Conservation (phyloP, 2,888 invertebrate genomes). For the Lomographa bimaculata region DNA sequence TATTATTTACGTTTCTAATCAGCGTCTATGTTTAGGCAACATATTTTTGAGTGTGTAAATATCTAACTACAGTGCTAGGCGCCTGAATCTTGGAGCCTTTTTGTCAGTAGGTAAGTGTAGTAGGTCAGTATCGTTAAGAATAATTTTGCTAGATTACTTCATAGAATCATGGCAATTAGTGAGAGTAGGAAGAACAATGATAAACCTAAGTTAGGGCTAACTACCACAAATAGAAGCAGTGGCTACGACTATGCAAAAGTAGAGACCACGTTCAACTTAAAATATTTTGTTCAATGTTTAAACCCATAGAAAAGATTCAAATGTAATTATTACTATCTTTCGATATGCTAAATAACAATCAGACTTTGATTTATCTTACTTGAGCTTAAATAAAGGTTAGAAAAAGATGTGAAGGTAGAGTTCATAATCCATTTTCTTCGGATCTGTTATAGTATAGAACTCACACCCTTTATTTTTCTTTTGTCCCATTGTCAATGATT, state of each 20-base stretch:
- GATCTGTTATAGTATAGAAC: too few relatives aligned
- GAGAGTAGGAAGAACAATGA: constrained; percentile 32
- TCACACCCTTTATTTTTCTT: too few relatives aligned
- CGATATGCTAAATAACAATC: too few relatives aligned
- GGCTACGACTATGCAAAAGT: constrained; percentile 9
- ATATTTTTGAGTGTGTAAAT: constrained; percentile 10
- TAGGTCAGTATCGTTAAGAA: constrained; percentile 20
- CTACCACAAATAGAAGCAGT: constrained; percentile 11
- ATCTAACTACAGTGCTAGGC: constrained; percentile 18
- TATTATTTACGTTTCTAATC: constrained; percentile 5
- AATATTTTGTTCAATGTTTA: too few relatives aligned
- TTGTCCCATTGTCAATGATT: too few relatives aligned
- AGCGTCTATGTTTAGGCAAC: too few relatives aligned
- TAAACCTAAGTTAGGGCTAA: constrained; percentile 20
- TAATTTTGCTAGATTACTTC: constrained; percentile 15
- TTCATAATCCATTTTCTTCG: too few relatives aligned
- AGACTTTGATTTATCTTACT: too few relatives aligned
- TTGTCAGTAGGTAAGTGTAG: constrained; percentile 5
- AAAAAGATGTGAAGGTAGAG: too few relatives aligned
- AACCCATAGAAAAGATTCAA: too few relatives aligned
- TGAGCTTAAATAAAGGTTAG: too few relatives aligned
- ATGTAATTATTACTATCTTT: too few relatives aligned
- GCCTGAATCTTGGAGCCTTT: constrained; percentile 9
- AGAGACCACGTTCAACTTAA: constrained; percentile 9
- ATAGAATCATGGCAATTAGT: constrained; percentile 28